phyloP scores from a whole-genome alignment of 2,888 invertebrate genomes.

The Chymomyza fuscimana region DNA sequence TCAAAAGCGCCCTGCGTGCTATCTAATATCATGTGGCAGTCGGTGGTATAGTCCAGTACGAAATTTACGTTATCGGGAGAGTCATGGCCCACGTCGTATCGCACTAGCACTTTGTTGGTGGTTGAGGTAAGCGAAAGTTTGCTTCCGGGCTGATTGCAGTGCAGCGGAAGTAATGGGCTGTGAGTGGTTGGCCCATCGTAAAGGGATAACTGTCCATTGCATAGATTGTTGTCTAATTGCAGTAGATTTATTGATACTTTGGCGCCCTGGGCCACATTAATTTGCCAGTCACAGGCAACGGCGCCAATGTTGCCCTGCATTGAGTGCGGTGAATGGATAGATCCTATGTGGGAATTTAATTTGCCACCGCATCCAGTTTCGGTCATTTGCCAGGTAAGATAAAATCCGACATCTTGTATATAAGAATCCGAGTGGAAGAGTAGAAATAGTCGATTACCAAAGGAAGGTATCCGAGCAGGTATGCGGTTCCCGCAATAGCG shows the following conservation, averaged over 20 bases:
- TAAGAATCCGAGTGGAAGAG: slow-evolving; percentile 88
- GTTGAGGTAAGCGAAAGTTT: slow-evolving; percentile 49
- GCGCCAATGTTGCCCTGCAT: slow-evolving; percentile 86
- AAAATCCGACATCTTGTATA: slow-evolving; percentile 84
- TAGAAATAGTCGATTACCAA: slow-evolving; percentile 87
- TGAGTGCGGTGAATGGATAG: slow-evolving; percentile 89
- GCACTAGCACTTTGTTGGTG: slow-evolving; percentile 66
- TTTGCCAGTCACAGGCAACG: slow-evolving; percentile 90
- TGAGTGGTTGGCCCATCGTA: slow-evolving; percentile 67
- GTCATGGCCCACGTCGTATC: slow-evolving; percentile 51
- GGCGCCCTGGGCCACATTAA: slow-evolving; percentile 87
- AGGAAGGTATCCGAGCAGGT: slow-evolving; percentile 85
- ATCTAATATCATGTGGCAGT: slow-evolving; percentile 61
- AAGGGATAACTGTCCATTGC: slow-evolving; percentile 81
- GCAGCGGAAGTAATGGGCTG: slow-evolving; percentile 48
- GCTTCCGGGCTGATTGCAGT: slow-evolving; percentile 45
- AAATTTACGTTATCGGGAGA: slow-evolving; percentile 54
- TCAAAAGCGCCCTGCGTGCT: slow-evolving; percentile 87
- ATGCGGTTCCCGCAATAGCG: slow-evolving; percentile 87
- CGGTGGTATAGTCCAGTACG: slow-evolving; percentile 65
- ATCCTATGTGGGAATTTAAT: slow-evolving; percentile 85
- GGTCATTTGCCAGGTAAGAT: slow-evolving; percentile 84
- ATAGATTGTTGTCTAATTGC: slow-evolving; percentile 80
- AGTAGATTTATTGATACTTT: slow-evolving; percentile 81
- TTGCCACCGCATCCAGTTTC: slow-evolving; percentile 90